These are phyloP conservation scores for Drosophila koepferae DNA, from an alignment of 2,888 invertebrate genomes.

Conservation along the genomic window DNA sequence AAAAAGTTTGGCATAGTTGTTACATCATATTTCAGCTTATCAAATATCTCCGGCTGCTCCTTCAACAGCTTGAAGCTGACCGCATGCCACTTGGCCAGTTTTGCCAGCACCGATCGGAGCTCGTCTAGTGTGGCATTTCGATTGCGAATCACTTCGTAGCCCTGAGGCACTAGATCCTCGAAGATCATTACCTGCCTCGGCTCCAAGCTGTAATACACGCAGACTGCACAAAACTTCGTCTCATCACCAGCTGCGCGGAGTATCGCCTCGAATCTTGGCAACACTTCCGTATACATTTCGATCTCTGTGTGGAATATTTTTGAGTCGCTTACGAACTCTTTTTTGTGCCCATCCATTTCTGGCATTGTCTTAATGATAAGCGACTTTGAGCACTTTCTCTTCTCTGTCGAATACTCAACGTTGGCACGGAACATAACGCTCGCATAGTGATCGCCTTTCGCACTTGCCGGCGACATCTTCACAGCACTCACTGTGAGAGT, in stretches of 20 bases:
- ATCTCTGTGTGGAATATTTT: conserved; percentile 1
- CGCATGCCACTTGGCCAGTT: background rate
- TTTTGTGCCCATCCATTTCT: background rate
- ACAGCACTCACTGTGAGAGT: background rate
- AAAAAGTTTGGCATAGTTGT: background rate
- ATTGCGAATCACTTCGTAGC: conserved; percentile 3
- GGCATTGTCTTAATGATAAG: conserved; percentile 1
- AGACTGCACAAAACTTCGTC: background rate
- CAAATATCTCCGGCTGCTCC: background rate
- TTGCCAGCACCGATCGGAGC: background rate
- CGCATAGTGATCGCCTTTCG: conserved; percentile 1
- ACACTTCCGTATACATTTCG: background rate
- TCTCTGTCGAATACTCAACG: background rate
- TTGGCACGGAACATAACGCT: conserved; percentile 5
- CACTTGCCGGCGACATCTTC: background rate
- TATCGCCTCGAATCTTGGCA: background rate
- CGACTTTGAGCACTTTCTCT: background rate
- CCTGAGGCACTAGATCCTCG: background rate
- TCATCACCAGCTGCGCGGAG: background rate
- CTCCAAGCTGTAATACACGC: background rate
- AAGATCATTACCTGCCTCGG: background rate
- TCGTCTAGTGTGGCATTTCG: conserved; percentile 1
- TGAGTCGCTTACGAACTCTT: background rate
- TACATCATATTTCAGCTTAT: background rate
- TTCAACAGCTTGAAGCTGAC: background rate